Evolutionary conservation across 2,113 vertebrate genomes (phyloP).

Genomic region (Poecile atricapillus): DNA sequence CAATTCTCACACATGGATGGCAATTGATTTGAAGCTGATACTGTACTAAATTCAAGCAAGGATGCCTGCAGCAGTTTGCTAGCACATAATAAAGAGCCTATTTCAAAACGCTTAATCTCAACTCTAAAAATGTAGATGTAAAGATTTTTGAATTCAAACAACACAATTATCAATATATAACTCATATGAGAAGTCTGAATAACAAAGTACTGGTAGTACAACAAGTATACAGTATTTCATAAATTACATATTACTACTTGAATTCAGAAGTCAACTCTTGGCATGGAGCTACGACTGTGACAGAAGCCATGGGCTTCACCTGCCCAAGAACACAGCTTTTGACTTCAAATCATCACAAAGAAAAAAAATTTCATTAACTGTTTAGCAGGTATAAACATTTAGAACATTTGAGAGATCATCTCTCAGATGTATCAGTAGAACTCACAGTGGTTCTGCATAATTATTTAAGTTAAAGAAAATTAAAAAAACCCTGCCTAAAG

Average conservation of each 20-base stretch:
- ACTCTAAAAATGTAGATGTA: background rate
- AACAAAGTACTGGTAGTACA: background rate
- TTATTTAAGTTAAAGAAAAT: background rate
- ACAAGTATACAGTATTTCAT: background rate
- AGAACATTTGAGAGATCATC: background rate
- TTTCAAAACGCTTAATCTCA: background rate
- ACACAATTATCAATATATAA: background rate
- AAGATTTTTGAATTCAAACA: background rate
- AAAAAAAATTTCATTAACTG: background rate
- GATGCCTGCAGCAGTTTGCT: background rate
- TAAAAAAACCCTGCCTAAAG: background rate
- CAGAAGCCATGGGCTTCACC: background rate
- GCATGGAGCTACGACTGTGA: background rate
- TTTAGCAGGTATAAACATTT: background rate
- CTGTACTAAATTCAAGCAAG: background rate
- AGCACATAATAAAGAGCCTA: background rate
- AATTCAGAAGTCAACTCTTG: background rate
- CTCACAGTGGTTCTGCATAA: background rate
- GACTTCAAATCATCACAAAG: background rate
- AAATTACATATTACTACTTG: background rate
- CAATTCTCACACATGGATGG: background rate
- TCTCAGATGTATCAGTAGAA: background rate
- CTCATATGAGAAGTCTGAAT: background rate
- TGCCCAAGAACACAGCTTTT: background rate
- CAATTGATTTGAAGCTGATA: background rate